Evolutionary conservation across 2,888 invertebrate species (phyloP), one percentile per base, ranked within the genome.

Genomic region (Ypsolopha scabrella): DNA sequence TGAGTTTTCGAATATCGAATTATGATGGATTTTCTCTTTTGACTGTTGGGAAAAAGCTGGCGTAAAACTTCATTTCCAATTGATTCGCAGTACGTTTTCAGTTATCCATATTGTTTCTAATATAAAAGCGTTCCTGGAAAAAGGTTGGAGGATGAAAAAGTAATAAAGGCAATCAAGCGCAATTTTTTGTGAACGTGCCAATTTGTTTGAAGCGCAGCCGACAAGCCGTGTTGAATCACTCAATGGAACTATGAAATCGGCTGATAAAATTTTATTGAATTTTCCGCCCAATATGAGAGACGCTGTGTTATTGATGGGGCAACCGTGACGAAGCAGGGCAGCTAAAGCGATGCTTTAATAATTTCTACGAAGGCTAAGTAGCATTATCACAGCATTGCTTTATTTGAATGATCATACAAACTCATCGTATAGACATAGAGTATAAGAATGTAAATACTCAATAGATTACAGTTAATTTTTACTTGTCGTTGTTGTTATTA

Each of bases 261-360:
- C 66, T 76, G 71, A 77, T 75, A 70, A 75, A 77, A 72, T 80
- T 80, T 80, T 77, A 81, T 81, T 79, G 74, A 81, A 80, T 81
- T 80, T 80, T 73, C 73, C 72, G 63, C 70, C 67, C 73, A 74
- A 78, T 80, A 75, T 79, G 75, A 74, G 71, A 69, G 64, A 62
- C 67, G 67, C 66, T 63, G 65, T 65, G 71, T 78, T 78, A 81
- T 81, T 80, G 77, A 82, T 82, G 76, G 70, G 61, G 61, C 60
- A 57, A 53, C 61, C 73, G 68, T 80, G 79, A 80, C 77, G 67
- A 51, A 62, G 71, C 70, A 64, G 44, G 59, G 57, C 58, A 67
- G 63, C 60, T 71, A 75, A 73, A 66, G 71, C 58, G 37, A 6
- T 33, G 47, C 51, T 39, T 4, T 24, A 39, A 39, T 39, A n/a